Conservation (phyloP, 2,888 invertebrate genomes). For the Calameuta filiformis region DNA sequence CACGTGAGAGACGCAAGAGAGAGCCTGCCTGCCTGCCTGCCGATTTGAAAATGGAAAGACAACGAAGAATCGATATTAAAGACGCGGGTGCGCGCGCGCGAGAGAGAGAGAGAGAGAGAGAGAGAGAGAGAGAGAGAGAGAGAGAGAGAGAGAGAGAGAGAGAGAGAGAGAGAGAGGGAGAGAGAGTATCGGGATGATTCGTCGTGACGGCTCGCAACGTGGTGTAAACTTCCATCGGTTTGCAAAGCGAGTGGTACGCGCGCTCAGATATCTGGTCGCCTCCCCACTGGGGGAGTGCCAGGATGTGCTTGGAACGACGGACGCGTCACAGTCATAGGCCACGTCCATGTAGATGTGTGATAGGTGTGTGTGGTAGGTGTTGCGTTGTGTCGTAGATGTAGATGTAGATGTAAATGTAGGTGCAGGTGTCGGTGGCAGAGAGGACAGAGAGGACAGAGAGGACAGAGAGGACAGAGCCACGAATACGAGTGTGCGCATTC, state of each 20-base stretch:
- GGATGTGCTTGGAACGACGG: slow-evolving; percentile 65
- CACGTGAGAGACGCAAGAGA: no score
- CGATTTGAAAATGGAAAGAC: no score
- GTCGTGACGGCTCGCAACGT: slow-evolving; percentile 26
- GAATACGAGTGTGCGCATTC: no score
- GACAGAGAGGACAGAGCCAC: no score
- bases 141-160: slow-evolving; percentile 8
- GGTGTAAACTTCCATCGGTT: slow-evolving; percentile 21
- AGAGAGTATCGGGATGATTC: not conserved
- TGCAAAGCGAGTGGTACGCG: slow-evolving; percentile 28
- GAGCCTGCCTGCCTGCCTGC: no score
- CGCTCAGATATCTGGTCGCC: slow-evolving; percentile 54
- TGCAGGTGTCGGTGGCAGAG: no score
- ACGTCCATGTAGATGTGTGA: slow-evolving; percentile 22
- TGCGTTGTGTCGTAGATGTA: no score
- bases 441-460: no score
- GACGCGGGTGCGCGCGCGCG: slow-evolving; percentile 3
- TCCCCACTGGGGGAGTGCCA: slow-evolving; percentile 63
- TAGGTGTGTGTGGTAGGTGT: no score
- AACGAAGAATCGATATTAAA: not conserved
- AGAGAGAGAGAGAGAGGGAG: not conserved
- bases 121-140: slow-evolving; percentile 9
- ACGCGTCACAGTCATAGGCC: slow-evolving; percentile 46
- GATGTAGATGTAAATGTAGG: no score
- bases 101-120: not conserved